These are phyloP conservation scores for Fragariocoptes setiger DNA, from an alignment of 1,140 invertebrate species.

Conservation along the genomic window DNA sequence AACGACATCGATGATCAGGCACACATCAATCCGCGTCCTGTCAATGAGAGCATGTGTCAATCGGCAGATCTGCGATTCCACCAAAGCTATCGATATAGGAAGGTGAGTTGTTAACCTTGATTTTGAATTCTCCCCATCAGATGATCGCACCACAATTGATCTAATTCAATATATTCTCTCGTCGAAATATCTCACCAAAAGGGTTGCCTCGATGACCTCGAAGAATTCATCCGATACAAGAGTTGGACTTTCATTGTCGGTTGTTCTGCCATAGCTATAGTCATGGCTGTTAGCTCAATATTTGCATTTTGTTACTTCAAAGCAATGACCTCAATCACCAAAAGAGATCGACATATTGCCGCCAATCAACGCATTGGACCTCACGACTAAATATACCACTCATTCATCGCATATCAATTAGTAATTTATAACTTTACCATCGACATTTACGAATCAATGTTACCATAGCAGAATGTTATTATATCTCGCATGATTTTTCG, in stretches of 20 bases:
- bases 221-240: constrained; percentile 39
- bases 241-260: constrained; percentile 31
- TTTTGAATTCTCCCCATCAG: not conserved
- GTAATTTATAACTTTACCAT: no score
- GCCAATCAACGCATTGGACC: no score
- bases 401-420: no score
- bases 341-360: not conserved
- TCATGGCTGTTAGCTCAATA: not conserved
- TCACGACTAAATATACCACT: no score
- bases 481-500: no score
- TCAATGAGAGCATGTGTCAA: constrained; percentile 35
- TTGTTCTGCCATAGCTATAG: constrained; percentile 16
- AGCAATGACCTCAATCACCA: not conserved
- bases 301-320: not conserved
- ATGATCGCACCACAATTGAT: not conserved
- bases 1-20: constrained; percentile 25
- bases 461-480: no score
- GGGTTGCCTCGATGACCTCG: constrained; percentile 33
- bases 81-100: constrained; percentile 5
- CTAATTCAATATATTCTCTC: not conserved
- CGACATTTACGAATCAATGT: no score
- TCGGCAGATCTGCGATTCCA: constrained; percentile 20
- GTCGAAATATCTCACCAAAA: constrained; percentile 13
- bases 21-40: constrained; percentile 37
- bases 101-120: constrained; percentile 4